Conservation (phyloP, 2,888 invertebrate species). For the Diabrotica balteata region DNA sequence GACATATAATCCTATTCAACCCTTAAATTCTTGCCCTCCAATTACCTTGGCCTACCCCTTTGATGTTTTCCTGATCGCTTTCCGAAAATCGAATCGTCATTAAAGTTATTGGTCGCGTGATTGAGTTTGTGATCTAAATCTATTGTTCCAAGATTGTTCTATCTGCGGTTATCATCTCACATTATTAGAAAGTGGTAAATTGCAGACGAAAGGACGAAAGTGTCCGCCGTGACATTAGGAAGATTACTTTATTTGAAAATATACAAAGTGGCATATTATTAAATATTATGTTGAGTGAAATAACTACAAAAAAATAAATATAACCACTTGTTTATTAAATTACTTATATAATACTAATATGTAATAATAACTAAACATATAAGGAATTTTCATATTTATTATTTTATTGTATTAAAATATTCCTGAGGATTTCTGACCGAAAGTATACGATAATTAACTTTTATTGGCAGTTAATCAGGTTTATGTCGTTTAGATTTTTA, state of each 20-base stretch:
- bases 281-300: not conserved
- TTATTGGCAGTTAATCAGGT: too few relatives aligned
- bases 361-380: too few relatives aligned
- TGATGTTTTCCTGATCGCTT: conserved; percentile 20
- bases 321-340: too few relatives aligned
- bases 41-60: conserved; percentile 26
- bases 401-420: too few relatives aligned
- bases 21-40: conserved; percentile 18
- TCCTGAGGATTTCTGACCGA: too few relatives aligned
- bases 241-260: conserved; percentile 18
- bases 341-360: too few relatives aligned
- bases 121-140: conserved; percentile 21
- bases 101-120: conserved; percentile 25
- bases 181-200: conserved; percentile 16
- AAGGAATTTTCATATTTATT: too few relatives aligned
- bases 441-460: too few relatives aligned
- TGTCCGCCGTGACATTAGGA: not conserved
- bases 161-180: conserved; percentile 12
- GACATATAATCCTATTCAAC: conserved; percentile 11
- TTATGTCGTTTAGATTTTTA: too few relatives aligned
- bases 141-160: conserved; percentile 22
- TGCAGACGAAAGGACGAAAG: not conserved
- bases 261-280: not conserved
- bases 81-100: conserved; percentile 26
- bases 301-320: not conserved